Evolutionary conservation across 2,113 vertebrate species (phyloP).

Genomic region (Trichomycterus rosablanca): DNA sequence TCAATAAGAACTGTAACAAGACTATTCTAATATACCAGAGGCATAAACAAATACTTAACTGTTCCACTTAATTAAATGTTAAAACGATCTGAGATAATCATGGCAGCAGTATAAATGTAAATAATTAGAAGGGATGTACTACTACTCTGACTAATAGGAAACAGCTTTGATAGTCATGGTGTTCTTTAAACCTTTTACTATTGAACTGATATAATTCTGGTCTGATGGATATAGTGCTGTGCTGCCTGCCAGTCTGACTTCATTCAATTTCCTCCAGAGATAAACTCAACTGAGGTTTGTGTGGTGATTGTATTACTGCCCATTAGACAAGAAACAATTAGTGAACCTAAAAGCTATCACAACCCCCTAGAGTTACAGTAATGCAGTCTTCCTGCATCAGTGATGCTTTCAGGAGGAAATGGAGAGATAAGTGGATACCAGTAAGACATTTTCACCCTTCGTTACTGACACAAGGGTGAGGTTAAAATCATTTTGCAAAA

Average conservation of each 20-base stretch:
- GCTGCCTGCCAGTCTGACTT: background rate
- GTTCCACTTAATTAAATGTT: background rate
- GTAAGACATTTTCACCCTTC: background rate
- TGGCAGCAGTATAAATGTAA: conserved; percentile 2
- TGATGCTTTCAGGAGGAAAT: conserved; percentile 34
- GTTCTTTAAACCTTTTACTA: background rate
- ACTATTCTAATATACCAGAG: background rate
- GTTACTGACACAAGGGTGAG: background rate
- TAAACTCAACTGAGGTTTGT: conserved; percentile 19
- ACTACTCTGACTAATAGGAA: conserved; percentile 1
- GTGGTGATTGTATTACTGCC: conserved; percentile 17
- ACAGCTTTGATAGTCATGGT: too few species aligned
- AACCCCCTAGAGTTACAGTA: conserved; percentile 19
- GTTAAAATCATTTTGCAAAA: conserved; percentile 3
- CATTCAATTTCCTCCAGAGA: background rate
- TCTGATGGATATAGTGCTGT: background rate
- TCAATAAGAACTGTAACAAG: background rate
- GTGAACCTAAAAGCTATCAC: background rate
- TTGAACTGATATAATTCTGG: conserved; percentile 5
- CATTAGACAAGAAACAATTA: conserved; percentile 38
- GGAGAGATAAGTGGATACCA: conserved; percentile 23
- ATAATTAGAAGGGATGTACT: background rate
- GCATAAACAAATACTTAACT: conserved; percentile 1
- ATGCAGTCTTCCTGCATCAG: conserved; percentile 19
- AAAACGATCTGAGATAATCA: background rate